Base-by-base conservation (phyloP, 2,888 invertebrate species). In the Slavum lentiscoides region DNA sequence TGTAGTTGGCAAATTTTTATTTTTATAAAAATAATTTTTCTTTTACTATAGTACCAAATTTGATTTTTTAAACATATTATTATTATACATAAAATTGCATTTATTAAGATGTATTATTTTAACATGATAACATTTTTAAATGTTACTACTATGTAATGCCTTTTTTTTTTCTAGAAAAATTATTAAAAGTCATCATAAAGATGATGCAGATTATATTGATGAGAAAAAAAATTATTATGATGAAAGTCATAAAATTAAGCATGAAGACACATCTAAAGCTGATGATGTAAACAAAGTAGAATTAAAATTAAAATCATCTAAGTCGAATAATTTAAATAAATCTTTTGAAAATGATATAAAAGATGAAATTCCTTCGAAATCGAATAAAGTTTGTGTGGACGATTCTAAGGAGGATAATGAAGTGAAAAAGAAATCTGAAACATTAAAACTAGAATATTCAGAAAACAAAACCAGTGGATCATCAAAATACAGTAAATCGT, bases 171-270 rank as follows among this genome's bases (percentile, higher is more conserved):
- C 55, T 68, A 82, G 83, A 68, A 81, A 82, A 53, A 73, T 75
- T n/a, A 59, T 70, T 58, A 82, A 82, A 68, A 82, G 61, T 62
- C 17, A 66, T 17, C 17, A 66, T 17, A 83, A 59, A 81, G 81
- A 82, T 43, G 77, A 70, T 53, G 66, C 66, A 62, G 68, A 23
- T 37, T 21, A n/a, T 23, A 17, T 49, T 21, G 68, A 72, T 55
- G 82, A 83, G 23, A 70, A 69, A 55, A 83, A 83, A 69, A 83
- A 74, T n/a, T 72, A 83, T 80, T 77, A 66, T 64, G 81, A 81
- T 5, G 81, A 81, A 64, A 67, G 8, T 68, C 49, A 68, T 55
- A 58, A 67, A 74, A 59, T 15, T 17, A 74, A 81, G 15, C 39
- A 8, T 74, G 68, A 81, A 58, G 43, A 61, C 8, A 23, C 19